Evolutionary conservation across 2,797 vertebrate species (phyloP), one percentile per base, ranked within the genome.

Genomic region (Pteropus rufus): DNA sequence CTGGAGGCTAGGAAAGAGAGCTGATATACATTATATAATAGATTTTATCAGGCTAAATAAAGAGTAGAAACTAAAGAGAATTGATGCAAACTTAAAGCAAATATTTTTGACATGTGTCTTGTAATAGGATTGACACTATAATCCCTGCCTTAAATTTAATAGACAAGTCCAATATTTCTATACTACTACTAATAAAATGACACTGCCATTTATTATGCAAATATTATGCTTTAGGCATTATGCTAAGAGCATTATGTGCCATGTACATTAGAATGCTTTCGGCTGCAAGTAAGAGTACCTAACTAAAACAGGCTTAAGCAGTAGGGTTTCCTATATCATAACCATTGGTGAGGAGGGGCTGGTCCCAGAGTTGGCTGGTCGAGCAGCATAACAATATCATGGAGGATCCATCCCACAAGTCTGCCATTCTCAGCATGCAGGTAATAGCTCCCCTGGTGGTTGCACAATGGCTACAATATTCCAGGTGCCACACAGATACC

Each of bases 31-130:
- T 16, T 58, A 9, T 34, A 54, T 58, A 39, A 49, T 1, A 69
- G 16, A 83, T 84, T 87, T 80, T 31, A 72, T 76, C 41, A 52
- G 65, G 10, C 54, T 49, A 79, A 83, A 72, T 21, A 79, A 81
- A 91, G 70, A 80, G 36, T n/a, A 6, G 39, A 82, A 72, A 52
- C 15, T 21, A 81, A 67, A 24, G 31, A 80, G 18, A 89, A n/a
- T n/a, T 64, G 81, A 31, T 29, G 26, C 3, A 56, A 89, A 89
- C 19, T 75, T 64, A 82, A 34, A 95, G 39, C 64, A 94, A 44
- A 36, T 64, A 80, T 69, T 94, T 84, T 91, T 89, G 44, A 80
- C 44, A 54, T 60, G 6, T 93, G 2, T 84, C 83, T 95, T 94
- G 19, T 81, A 72, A 94, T 67, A 39, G 24, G 18, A 80, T 75